A percentile compares a stretch with the other conserved stretches of the same genome.
Conservation (phyloP, 2,113 vertebrate species). For the Tylochromis polylepis region DNA sequence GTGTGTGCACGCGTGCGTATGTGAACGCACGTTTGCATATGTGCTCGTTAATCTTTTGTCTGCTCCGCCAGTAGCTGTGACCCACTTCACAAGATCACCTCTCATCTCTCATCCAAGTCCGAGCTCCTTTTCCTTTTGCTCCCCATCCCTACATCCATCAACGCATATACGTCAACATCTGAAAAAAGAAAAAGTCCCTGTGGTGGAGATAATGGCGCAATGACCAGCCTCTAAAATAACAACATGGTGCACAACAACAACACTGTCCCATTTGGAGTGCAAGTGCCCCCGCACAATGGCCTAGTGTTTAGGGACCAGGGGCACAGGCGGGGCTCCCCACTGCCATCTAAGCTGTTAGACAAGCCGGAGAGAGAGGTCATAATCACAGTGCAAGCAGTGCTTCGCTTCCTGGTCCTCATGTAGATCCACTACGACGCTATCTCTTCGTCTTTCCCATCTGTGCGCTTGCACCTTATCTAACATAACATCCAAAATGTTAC, state of each 20-base stretch:
- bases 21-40: conserved; percentile 33
- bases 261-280: conserved; percentile 54
- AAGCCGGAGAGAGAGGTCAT: conserved; percentile 47
- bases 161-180: conserved; percentile 21
- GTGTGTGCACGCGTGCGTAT: background rate
- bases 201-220: conserved; percentile 38
- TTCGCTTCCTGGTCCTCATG: conserved; percentile 40
- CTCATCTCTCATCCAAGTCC: background rate
- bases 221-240: conserved; percentile 64
- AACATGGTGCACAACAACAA: conserved; percentile 63
- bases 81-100: conserved; percentile 51
- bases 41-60: conserved; percentile 35
- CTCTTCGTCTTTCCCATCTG: background rate
- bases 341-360: conserved; percentile 49
- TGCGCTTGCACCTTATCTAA: background rate
- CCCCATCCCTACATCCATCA: conserved; percentile 21
- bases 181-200: conserved; percentile 17
- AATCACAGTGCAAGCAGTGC: conserved; percentile 32
- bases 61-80: conserved; percentile 32
- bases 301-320: conserved; percentile 59
- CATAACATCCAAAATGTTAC: background rate
- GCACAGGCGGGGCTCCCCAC: conserved; percentile 50
- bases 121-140: background rate
- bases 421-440: background rate
- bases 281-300: conserved; percentile 60